Evolutionary conservation across 1,140 invertebrate genomes (phyloP).

Genomic region (Drosophila virilis): DNA sequence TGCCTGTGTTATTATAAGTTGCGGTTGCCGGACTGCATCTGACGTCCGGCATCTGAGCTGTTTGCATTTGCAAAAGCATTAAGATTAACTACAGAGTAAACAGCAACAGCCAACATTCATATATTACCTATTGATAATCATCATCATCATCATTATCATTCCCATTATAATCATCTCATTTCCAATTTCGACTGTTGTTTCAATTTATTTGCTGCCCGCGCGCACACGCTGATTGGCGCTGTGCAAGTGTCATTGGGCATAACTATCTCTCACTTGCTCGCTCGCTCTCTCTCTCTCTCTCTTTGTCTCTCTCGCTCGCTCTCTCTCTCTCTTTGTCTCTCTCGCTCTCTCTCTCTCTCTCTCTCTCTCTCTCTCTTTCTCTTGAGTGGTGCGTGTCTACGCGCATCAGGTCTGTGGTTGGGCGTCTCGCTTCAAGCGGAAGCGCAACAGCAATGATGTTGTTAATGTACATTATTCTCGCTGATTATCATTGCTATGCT

Average conservation of each 20-base stretch:
- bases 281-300: background rate
- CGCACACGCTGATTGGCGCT: conserved; percentile 2
- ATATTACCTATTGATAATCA: background rate
- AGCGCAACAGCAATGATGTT: conserved; percentile 27
- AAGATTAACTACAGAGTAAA: background rate
- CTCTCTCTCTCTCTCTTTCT: background rate
- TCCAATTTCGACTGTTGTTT: conserved; percentile 36
- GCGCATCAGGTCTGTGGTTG: conserved; percentile 1
- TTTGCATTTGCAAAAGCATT: conserved; percentile 4
- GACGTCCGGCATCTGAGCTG: no score
- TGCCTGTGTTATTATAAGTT: no score
- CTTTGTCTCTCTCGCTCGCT: background rate
- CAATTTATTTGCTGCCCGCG: conserved; percentile 32
- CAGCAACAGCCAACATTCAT: background rate
- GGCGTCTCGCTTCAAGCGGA: conserved; percentile 30
- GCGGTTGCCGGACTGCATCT: no score
- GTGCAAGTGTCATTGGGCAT: background rate
- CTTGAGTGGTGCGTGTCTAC: background rate
- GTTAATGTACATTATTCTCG: conserved; percentile 42
- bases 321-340: background rate
- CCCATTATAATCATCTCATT: conserved; percentile 13
- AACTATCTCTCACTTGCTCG: background rate
- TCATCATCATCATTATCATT: conserved; percentile 14
- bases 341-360: background rate
- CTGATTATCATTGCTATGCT: conserved; percentile 41